These are phyloP conservation scores for Rhamnusium bicolor DNA, from an alignment of 2,888 invertebrate genomes.

Conservation along the genomic window DNA sequence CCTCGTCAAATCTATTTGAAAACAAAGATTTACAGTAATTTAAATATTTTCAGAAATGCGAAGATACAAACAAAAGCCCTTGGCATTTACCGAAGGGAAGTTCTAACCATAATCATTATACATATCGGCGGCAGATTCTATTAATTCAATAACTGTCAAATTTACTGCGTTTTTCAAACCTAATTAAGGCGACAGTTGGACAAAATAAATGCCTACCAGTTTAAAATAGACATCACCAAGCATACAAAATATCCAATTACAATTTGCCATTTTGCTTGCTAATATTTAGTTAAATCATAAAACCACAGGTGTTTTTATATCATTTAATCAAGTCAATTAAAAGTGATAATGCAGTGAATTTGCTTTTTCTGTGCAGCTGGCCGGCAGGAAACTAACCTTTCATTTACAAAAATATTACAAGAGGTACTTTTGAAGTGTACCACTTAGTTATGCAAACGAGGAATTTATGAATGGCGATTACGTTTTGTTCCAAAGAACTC, in stretches of 20 bases:
- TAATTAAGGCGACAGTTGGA: no score
- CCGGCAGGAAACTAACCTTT: not conserved
- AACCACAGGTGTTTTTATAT: constrained; percentile 3
- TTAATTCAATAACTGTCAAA: no score
- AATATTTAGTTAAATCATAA: not conserved
- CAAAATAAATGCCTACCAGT: not conserved
- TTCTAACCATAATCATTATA: no score
- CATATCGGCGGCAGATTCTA: no score
- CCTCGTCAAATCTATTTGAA: no score
- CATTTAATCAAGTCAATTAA: not conserved
- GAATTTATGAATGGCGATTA: constrained; percentile 24
- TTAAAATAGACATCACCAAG: not conserved
- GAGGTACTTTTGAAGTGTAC: not conserved
- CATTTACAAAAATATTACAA: constrained; percentile 6
- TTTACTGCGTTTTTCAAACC: no score
- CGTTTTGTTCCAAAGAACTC: constrained; percentile 15
- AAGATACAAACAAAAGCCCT: no score
- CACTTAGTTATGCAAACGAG: constrained; percentile 18
- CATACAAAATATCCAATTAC: constrained; percentile 3
- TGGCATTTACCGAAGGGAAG: no score
- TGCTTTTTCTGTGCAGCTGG: constrained; percentile 5
- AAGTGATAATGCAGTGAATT: constrained; percentile 4
- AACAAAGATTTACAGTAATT: no score
- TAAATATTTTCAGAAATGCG: no score
- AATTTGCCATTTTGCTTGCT: not conserved